These are phyloP conservation scores for Phaethon lepturus DNA, from an alignment of 2,113 vertebrate genomes.

Conservation along the genomic window DNA sequence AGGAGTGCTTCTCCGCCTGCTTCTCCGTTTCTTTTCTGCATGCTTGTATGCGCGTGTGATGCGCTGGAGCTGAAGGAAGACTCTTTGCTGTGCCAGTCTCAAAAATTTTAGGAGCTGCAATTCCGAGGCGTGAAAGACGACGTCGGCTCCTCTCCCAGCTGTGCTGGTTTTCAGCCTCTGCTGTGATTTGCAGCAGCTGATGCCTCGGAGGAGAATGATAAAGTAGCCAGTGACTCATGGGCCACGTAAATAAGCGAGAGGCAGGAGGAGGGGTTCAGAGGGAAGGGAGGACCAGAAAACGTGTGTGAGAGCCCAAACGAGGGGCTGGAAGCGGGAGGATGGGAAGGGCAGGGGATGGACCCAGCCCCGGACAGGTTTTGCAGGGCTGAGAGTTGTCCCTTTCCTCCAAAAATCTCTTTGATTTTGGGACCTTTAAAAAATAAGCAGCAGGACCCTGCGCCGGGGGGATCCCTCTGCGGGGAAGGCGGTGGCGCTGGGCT, in stretches of 20 bases:
- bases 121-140: background rate
- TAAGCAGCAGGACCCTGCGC: background rate
- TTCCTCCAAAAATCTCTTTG: background rate
- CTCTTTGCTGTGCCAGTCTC: background rate
- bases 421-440: background rate
- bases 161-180: background rate
- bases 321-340: background rate
- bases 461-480: background rate
- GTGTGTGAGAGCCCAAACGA: rapidly evolving
- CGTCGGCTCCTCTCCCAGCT: background rate
- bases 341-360: background rate
- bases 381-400: background rate
- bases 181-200: background rate
- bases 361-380: background rate
- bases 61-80: background rate
- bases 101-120: background rate
- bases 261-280: background rate
- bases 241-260: background rate
- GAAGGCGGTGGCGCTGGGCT: background rate
- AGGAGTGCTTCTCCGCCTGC: background rate
- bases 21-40: rapidly evolving
- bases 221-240: background rate
- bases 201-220: background rate
- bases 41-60: rapidly evolving
- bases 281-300: background rate